Percentiles rank a stretch among this genome's conserved stretches.
Conservation (phyloP, 1,140 invertebrate genomes). For the Reticulitermes speratus region DNA sequence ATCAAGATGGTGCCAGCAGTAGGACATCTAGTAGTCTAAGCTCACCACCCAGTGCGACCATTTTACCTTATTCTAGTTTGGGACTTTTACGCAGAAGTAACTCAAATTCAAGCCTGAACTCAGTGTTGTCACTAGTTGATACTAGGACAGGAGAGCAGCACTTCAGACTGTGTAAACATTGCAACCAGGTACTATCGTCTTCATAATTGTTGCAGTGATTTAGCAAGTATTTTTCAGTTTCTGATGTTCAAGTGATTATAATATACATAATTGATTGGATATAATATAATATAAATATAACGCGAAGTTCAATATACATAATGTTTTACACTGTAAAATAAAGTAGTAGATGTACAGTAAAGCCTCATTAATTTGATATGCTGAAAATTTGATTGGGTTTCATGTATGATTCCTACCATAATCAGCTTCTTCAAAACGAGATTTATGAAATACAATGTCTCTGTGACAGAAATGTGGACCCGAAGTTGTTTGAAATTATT, state of each 20-base stretch:
- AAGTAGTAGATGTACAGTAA: no score
- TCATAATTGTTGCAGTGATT: neutral
- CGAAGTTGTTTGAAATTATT: no score
- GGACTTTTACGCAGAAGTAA: slow-evolving; percentile 38
- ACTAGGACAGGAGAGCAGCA: slow-evolving; percentile 58
- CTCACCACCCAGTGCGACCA: slow-evolving; percentile 38
- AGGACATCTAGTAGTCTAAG: slow-evolving; percentile 42
- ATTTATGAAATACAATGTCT: no score
- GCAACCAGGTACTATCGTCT: slow-evolving; percentile 52
- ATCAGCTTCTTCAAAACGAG: no score
- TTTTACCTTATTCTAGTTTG: neutral
- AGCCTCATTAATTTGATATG: no score
- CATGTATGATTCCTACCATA: no score
- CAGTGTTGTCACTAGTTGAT: slow-evolving; percentile 51
- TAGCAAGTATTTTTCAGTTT: neutral
- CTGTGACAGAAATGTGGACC: no score
- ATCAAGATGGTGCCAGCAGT: neutral
- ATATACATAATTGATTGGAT: neutral
- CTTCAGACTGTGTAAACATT: slow-evolving; percentile 81
- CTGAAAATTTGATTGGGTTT: no score
- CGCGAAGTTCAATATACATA: no score
- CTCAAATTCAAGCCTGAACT: slow-evolving; percentile 46
- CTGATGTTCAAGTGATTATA: neutral
- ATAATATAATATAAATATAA: no score
- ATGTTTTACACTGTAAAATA: no score